phyloP scores from a whole-genome alignment of 2,797 vertebrate species.

The Sebastes melanostomus region DNA sequence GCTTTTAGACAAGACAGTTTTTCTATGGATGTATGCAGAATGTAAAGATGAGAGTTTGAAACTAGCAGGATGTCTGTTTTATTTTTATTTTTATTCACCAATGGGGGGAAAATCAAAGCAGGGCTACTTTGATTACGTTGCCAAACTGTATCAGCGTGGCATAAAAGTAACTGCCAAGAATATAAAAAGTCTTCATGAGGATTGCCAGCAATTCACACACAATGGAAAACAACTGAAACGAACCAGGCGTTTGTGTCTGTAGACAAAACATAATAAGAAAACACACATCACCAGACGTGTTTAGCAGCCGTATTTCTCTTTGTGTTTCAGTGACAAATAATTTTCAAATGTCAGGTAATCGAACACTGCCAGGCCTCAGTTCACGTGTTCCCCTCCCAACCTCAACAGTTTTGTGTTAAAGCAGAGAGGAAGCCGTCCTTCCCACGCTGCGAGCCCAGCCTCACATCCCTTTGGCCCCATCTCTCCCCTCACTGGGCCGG shows the following conservation, averaged over 20 bases:
- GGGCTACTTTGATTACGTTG: constrained; percentile 33
- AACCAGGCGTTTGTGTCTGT: background rate
- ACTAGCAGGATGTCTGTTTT: constrained; percentile 5
- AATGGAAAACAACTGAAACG: background rate
- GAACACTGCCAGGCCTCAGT: background rate
- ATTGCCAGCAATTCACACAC: constrained; percentile 29
- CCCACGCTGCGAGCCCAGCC: constrained; percentile 45
- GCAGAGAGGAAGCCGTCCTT: constrained; percentile 37
- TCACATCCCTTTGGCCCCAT: constrained; percentile 29
- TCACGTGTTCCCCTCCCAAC: background rate
- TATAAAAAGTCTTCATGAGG: constrained; percentile 15
- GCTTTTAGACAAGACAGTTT: background rate
- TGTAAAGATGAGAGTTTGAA: background rate
- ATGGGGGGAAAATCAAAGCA: constrained; percentile 10
- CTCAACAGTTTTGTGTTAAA: background rate
- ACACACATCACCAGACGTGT: background rate
- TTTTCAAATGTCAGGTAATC: constrained; percentile 5
- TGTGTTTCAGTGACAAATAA: background rate
- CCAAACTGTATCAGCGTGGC: constrained; percentile 35
- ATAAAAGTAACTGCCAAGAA: constrained; percentile 41
- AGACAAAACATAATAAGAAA: background rate
- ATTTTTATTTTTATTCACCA: constrained; percentile 7
- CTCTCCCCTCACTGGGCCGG: constrained; percentile 27
- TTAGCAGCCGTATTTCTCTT: background rate
- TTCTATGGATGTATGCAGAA: background rate